Base-by-base conservation (phyloP, 2,113 vertebrate species). In the Peromyscus californicus region DNA sequence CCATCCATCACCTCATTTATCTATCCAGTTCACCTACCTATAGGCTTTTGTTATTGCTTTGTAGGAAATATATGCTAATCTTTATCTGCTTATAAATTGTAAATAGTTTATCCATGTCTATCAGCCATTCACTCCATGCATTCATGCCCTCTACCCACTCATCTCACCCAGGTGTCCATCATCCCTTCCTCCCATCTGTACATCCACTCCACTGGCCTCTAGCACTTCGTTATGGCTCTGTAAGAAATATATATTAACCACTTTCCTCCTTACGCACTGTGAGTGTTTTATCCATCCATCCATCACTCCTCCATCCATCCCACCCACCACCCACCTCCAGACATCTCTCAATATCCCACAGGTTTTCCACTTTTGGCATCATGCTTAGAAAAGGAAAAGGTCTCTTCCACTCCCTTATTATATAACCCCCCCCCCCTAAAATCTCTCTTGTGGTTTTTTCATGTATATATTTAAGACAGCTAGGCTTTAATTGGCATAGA, bases 381-480 rank as follows among this genome's bases (percentile, higher is more conserved):
- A n/a, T 21, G 61, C 36, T 93, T 94, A 29, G 67, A 89, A 88
- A 96, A 29, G 65, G 67, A 89, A 88, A 96, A 29, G 65, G 39
- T 17, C 54, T 90, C 80, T 33, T 1, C 80, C 22, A 54, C 5
- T 3, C n/a, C 29, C 15, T 90, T n/a, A 63, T 83, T 72, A 89
- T 57, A 48, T 87, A 93, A 97, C 61, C 51, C 90, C 4, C n/a
- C 4, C n/a, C 72, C 89, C 65, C 51, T 72, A 74, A 91, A 89
- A 76, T 63, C 94, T 85, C 42, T 63, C 85, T 72, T 61, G 7
- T 93, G 67, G 85, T 96, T 96, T 74, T 91, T 76, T 54, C 22
- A 94, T 21, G 26, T 89, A 90, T 63, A 92, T 84, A 96, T 88
- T 93, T 88, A 84, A 95, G 94, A 91, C 69, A 61, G 19, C 57